Evolutionary conservation across 2,113 vertebrate species (phyloP).

Genomic region (Rissa tridactyla): DNA sequence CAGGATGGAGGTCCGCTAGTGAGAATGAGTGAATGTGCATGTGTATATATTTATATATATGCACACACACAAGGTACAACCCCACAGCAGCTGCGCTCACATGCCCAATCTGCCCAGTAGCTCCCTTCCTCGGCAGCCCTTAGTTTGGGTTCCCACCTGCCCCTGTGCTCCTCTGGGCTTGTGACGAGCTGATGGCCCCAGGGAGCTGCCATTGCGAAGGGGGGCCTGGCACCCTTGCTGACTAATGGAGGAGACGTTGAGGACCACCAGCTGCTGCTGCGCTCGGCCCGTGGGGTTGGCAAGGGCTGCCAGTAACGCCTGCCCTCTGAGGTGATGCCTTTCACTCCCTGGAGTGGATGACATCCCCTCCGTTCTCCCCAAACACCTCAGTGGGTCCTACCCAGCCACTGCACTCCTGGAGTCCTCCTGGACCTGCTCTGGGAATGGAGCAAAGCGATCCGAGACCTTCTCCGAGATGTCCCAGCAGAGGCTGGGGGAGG

Average conservation of each 20-base stretch:
- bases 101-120: background rate
- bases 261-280: background rate
- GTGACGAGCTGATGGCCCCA: background rate
- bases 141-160: background rate
- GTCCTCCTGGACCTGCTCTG: background rate
- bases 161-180: background rate
- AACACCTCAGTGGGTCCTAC: background rate
- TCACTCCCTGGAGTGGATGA: background rate
- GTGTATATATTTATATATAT: too few relatives aligned
- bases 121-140: background rate
- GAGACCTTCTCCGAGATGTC: background rate
- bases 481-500: background rate
- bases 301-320: background rate
- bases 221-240: background rate
- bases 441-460: background rate
- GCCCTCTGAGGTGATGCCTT: background rate
- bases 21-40: too few relatives aligned
- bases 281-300: background rate
- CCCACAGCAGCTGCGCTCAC: background rate
- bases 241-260: accelerated
- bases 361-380: background rate
- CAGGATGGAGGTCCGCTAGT: too few relatives aligned
- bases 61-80: background rate
- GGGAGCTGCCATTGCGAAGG: background rate
- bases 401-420: accelerated